Conservation (phyloP, 2,113 vertebrate species). For the Raja brachyura region DNA sequence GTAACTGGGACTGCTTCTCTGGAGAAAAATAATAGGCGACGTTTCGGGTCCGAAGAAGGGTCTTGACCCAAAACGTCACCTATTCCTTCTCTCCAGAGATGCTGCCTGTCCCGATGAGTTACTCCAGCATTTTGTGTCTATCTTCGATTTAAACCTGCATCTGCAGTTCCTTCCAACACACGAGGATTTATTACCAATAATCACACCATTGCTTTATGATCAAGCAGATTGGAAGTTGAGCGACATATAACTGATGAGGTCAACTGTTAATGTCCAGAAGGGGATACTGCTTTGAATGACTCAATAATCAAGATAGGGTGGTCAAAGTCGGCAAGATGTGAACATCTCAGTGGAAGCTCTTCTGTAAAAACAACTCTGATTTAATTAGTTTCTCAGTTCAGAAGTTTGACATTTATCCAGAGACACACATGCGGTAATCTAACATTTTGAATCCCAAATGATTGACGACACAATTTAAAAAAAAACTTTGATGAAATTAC, state of each 20-base stretch:
- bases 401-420: neutral
- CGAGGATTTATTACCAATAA: neutral
- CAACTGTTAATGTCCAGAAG: neutral
- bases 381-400: neutral
- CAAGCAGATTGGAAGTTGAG: neutral
- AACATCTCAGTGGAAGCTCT: neutral
- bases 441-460: neutral
- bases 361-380: neutral
- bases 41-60: too few species aligned
- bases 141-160: too few species aligned
- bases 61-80: too few species aligned
- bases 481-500: neutral
- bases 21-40: too few species aligned
- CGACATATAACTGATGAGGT: neutral
- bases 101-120: too few species aligned
- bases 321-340: neutral
- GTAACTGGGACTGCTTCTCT: too few species aligned
- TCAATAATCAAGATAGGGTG: neutral
- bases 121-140: neutral
- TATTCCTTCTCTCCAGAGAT: too few species aligned
- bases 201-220: neutral
- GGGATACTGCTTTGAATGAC: neutral
- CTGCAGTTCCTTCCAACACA: too few species aligned
- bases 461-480: too few species aligned
- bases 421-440: neutral